A percentile compares a stretch with the other conserved stretches of the same genome.
phyloP scores from a whole-genome alignment of 2,113 vertebrate genomes.

The Phodopus roborovskii region DNA sequence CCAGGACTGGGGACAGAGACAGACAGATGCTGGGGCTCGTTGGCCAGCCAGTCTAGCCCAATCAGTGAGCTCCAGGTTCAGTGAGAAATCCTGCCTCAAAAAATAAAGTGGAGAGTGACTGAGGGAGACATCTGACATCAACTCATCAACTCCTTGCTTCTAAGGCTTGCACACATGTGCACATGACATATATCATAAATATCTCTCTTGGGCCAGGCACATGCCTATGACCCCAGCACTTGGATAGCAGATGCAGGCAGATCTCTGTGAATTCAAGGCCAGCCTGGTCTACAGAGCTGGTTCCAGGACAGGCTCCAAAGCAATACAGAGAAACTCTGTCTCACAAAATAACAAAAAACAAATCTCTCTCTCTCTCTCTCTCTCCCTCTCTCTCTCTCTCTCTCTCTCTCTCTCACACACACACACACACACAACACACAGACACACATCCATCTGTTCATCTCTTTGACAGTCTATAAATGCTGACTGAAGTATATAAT shows the following conservation, averaged over 20 bases:
- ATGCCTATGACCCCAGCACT: too few species aligned
- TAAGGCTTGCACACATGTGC: background rate
- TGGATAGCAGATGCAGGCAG: too few species aligned
- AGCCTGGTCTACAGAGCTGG: too few species aligned
- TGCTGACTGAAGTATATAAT: background rate
- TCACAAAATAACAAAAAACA: too few species aligned
- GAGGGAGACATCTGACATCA: background rate
- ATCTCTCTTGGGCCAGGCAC: too few species aligned
- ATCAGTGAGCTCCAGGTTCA: background rate
- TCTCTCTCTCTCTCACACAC: background rate
- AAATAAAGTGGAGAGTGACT: background rate
- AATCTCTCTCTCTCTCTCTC: background rate
- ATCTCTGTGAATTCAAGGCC: too few species aligned
- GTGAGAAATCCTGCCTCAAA: background rate
- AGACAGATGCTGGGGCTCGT: background rate
- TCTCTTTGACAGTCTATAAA: background rate
- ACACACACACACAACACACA: background rate
- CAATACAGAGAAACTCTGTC: too few species aligned
- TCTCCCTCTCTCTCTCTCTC: too few species aligned
- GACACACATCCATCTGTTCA: background rate
- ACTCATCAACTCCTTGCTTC: background rate
- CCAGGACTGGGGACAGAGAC: background rate
- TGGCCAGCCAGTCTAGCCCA: background rate
- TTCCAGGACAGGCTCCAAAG: too few species aligned
- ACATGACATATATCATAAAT: background rate